Evolutionary conservation across 2,888 invertebrate genomes (phyloP), one percentile per base, ranked within the genome.

Genomic region (Callyntrura sp.): DNA sequence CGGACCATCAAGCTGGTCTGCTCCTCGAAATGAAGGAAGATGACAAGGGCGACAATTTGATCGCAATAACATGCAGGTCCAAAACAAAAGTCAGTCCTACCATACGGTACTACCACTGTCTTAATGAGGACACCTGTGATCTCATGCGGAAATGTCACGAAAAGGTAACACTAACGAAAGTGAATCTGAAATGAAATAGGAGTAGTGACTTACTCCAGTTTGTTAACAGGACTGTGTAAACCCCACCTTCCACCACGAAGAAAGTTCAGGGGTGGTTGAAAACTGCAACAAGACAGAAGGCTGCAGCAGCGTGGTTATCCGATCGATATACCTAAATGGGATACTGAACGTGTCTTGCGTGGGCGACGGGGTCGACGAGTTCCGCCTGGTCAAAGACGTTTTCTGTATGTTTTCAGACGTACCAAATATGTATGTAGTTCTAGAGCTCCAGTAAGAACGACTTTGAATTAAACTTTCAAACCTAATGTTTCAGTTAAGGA

Each of bases 361-460:
- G 20, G 91, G 90, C 6, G 91, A 91, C 73, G 92, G 92, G 9
- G 62, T 92, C 12, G 84, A 81, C 12, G 88, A 92, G 35, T 28
- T 73, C 25, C 82, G 68, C 9, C 28, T 88, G 0, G 45, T 91
- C 8, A 89, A 83, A 68, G 90, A 92, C 81, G 91, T 91, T 9
- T 92, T 91, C 51, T 91, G 92, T 92, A 70, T 87, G 91, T 78
- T 23, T 28, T 23, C 14, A n/a, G n/a, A n/a, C n/a, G n/a, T n/a
- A n/a, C n/a, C n/a, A n/a, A n/a, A n/a, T n/a, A n/a, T n/a, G n/a
- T n/a, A n/a, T n/a, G n/a, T n/a, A n/a, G n/a, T 48, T 23, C 14
- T 12, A 3, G 28, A 68, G 28, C 17, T 62, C 2, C 11, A 25
- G 11, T 62, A 62, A 14, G 14, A 57, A 28, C 5, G 35, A n/a